Percentiles rank a stretch among this genome's conserved stretches.
These are phyloP conservation scores for Pygoscelis adeliae DNA, from an alignment of 2,113 vertebrate species.

Conservation along the genomic window DNA sequence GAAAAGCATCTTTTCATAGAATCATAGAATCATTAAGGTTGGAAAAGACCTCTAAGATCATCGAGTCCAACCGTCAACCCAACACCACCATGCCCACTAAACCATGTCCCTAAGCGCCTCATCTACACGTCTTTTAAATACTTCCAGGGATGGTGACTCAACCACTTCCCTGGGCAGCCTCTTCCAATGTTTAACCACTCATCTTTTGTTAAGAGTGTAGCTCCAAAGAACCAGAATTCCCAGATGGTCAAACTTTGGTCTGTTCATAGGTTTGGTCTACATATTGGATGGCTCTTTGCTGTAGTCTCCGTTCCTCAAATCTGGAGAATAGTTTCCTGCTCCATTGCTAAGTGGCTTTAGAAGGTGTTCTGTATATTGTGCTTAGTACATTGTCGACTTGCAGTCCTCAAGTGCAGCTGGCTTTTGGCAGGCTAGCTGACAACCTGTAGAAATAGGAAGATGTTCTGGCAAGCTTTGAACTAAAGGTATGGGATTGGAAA, in stretches of 20 bases:
- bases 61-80: too few relatives aligned
- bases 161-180: too few relatives aligned
- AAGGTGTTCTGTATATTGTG: not conserved
- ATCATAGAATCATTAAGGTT: too few relatives aligned
- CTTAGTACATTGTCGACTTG: not conserved
- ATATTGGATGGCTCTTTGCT: not conserved
- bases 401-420: slow-evolving; percentile 10
- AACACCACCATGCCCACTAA: too few relatives aligned
- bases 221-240: not conserved
- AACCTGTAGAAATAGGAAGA: slow-evolving; percentile 43
- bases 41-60: too few relatives aligned
- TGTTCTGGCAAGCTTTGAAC: slow-evolving; percentile 64
- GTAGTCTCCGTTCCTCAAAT: not conserved
- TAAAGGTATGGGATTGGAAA: slow-evolving; percentile 40
- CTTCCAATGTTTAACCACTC: not conserved
- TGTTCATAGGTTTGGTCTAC: not conserved
- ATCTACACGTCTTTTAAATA: too few relatives aligned
- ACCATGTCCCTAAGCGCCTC: too few relatives aligned
- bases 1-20: not conserved
- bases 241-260: not conserved
- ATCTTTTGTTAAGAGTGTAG: not conserved
- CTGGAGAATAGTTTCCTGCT: not conserved
- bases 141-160: too few relatives aligned
- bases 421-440: slow-evolving; percentile 43
- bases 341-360: not conserved